phyloP scores from a whole-genome alignment of 2,113 vertebrate species.

The Prionailurus bengalensis region DNA sequence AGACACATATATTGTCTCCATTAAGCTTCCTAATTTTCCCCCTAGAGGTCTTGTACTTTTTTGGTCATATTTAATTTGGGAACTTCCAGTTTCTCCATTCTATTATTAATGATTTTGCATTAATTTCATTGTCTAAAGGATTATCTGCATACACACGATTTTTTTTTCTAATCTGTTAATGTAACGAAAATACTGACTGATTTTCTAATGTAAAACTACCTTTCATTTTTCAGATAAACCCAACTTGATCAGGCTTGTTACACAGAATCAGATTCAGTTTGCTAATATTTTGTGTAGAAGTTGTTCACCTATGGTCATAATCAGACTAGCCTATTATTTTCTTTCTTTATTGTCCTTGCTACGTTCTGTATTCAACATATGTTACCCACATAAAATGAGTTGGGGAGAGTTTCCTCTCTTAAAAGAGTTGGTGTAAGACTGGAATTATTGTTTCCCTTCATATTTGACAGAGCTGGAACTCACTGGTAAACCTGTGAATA shows the following conservation, averaged over 20 bases:
- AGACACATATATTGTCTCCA: neutral
- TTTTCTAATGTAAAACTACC: neutral
- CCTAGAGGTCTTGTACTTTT: neutral
- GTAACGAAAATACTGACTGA: slow-evolving; percentile 14
- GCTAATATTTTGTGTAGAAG: neutral
- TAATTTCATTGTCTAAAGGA: slow-evolving; percentile 13
- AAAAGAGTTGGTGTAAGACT: neutral
- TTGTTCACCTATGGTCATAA: slow-evolving; percentile 13
- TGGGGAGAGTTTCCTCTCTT: neutral
- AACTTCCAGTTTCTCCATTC: slow-evolving; percentile 42
- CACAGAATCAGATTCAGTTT: neutral
- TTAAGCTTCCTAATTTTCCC: neutral
- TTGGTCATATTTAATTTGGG: slow-evolving; percentile 15
- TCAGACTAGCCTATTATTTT: neutral
- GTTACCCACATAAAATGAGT: neutral
- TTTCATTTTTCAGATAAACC: slow-evolving; percentile 28
- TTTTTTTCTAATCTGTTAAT: neutral
- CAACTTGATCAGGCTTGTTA: neutral
- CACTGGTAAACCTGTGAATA: neutral
- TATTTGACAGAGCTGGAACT: neutral
- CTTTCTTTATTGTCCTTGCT: neutral
- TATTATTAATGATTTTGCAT: neutral
- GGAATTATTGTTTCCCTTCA: neutral
- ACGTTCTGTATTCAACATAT: neutral
- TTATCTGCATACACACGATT: neutral